Percentiles rank a stretch among this genome's conserved stretches.
phyloP scores from a whole-genome alignment of 1,140 invertebrate species.

The Campoletis sonorensis region DNA sequence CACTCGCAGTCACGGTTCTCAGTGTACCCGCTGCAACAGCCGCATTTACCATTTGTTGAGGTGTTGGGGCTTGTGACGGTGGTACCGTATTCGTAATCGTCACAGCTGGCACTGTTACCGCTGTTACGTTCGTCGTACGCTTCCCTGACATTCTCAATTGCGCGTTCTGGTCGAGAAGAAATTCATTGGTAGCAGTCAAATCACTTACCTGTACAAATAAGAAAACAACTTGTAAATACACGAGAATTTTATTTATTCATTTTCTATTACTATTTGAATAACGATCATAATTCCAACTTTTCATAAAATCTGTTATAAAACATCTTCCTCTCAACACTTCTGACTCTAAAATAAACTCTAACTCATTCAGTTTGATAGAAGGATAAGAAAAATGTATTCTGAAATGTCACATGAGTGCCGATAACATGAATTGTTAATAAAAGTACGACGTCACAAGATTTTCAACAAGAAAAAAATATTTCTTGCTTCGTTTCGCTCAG shows the following conservation, averaged over 20 bases:
- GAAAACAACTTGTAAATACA: not conserved
- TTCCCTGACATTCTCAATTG: conserved; percentile 83
- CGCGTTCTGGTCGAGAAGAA: conserved; percentile 88
- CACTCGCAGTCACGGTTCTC: conserved; percentile 80
- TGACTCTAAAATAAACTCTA: too few species aligned
- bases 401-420: too few species aligned
- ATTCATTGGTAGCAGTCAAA: conserved; percentile 88
- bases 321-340: too few species aligned
- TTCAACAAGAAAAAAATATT: too few species aligned
- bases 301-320: too few species aligned
- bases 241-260: too few species aligned
- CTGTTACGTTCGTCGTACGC: conserved; percentile 75
- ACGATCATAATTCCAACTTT: too few species aligned
- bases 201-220: conserved; percentile 77
- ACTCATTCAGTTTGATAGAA: too few species aligned
- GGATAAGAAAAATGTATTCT: too few species aligned
- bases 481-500: not conserved
- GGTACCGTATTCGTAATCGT: conserved; percentile 78
- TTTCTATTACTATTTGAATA: too few species aligned
- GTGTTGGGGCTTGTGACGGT: conserved; percentile 75
- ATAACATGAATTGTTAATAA: too few species aligned
- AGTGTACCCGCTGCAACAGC: conserved; percentile 75
- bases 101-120: conserved; percentile 79
- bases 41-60: conserved; percentile 75
- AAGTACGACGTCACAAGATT: too few species aligned